Percentiles rank a stretch among this genome's conserved stretches.
Conservation (phyloP, 2,797 vertebrate genomes). For the Oreochromis mossambicus region DNA sequence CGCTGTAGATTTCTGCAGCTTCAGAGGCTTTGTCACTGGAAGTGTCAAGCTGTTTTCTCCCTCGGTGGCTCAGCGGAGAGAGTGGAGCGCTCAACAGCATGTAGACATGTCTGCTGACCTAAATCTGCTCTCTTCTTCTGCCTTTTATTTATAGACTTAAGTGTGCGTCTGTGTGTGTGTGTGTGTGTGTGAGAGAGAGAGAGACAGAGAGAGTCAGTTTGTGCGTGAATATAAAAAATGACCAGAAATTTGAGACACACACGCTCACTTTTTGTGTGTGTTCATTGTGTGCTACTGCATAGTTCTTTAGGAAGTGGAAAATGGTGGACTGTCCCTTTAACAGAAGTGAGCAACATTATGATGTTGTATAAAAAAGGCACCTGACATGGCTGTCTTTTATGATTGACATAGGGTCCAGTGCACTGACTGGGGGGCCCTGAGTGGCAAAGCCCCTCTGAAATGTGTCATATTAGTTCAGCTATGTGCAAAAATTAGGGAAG, state of each 20-base stretch:
- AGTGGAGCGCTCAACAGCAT: slow-evolving; percentile 32
- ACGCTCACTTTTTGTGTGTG: background rate
- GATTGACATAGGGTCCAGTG: background rate
- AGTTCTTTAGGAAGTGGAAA: background rate
- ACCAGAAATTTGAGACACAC: slow-evolving; percentile 27
- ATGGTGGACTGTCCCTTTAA: background rate
- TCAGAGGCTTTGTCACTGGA: slow-evolving; percentile 1
- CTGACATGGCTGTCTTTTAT: background rate
- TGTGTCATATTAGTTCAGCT: background rate
- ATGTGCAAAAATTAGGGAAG: background rate
- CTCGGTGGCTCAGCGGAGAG: slow-evolving; percentile 20
- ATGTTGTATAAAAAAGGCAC: background rate
- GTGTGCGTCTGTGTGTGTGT: slow-evolving; percentile 50
- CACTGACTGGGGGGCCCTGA: background rate
- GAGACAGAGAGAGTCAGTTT: slow-evolving; percentile 21
- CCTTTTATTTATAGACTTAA: slow-evolving; percentile 63
- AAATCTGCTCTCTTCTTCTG: slow-evolving; percentile 64
- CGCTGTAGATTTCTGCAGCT: slow-evolving; percentile 5
- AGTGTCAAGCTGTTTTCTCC: slow-evolving; percentile 22
- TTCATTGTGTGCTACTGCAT: background rate
- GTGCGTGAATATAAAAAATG: background rate
- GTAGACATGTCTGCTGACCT: slow-evolving; percentile 68
- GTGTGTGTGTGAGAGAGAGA: background rate
- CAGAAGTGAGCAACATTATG: background rate
- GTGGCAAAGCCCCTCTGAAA: background rate